These are phyloP conservation scores for Steatocranus sp. DNA, from an alignment of 2,797 vertebrate species.

Conservation along the genomic window DNA sequence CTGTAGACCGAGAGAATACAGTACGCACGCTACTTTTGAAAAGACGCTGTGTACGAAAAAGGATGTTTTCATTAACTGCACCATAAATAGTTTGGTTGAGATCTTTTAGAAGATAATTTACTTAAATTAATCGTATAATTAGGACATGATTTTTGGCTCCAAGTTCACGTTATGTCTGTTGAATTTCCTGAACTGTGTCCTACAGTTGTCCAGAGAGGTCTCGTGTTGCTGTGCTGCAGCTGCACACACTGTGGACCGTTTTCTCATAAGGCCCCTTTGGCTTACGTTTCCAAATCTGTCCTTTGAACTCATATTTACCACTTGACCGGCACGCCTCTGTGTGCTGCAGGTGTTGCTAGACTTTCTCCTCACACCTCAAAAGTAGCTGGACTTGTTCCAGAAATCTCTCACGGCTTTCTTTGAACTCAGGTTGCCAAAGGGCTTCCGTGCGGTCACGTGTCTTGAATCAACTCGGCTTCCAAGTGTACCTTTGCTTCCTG, in stretches of 20 bases:
- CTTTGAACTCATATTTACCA: conserved; percentile 37
- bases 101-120: neutral
- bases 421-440: neutral
- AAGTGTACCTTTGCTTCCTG: neutral
- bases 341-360: neutral
- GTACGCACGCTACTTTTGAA: neutral
- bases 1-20: rapidly evolving
- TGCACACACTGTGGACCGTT: conserved; percentile 36
- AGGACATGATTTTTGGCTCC: neutral
- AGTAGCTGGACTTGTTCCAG: neutral
- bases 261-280: conserved; percentile 47
- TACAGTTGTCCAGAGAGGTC: neutral
- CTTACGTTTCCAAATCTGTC: conserved; percentile 32
- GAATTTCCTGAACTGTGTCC: neutral
- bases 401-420: neutral
- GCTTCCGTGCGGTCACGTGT: neutral
- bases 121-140: neutral
- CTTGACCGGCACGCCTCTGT: neutral
- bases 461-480: conserved; percentile 2
- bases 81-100: neutral
- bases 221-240: conserved; percentile 18
- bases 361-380: neutral
- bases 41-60: neutral
- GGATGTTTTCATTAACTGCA: neutral
- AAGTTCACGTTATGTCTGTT: neutral